Base-by-base conservation (phyloP, 2,113 vertebrate genomes). In the Muntiacus reevesi region DNA sequence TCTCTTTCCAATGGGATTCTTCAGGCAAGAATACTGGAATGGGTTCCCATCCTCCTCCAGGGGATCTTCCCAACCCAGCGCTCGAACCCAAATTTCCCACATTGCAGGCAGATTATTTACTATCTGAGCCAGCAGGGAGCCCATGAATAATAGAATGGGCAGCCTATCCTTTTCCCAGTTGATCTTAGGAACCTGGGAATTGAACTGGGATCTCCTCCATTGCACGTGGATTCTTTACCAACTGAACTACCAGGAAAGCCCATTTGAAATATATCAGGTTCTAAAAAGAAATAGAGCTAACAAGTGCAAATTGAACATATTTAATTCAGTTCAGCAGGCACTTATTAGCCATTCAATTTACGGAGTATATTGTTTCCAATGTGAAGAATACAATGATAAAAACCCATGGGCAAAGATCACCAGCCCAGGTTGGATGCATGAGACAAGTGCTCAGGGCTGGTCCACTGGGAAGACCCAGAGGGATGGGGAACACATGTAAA, bases 21-120 rank as follows among this genome's bases (percentile, higher is more conserved):
- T 9, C n/a, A 71, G 19, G 17, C 9, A 36, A 71, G 64, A 11
- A 36, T 36, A 36, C 17, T 11, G 64, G 64, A 36, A 36, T 23
- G n/a, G 64, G 9, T 71, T 71, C n/a, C 9, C 4, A 21, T 23
- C 17, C n/a, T 36, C 9, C n/a, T 71, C 17, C n/a, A 36, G 9
- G 36, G n/a, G 21, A 71, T 71, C 17, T 36, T 36, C n/a, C 64
- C n/a, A 71, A 71, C 9, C 2, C 64, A 71, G 17, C 1, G 0
- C 36, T 23, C 0, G 0, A 71, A 71, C 21, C 4, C 64, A 71
- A 17, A 23, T 36, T 2, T 71, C n/a, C 64, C 0, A 0, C n/a
- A 36, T 4, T 36, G 17, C n/a, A 71, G 64, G n/a, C n/a, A 5
- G 9, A 21, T 21, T 36, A 2, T 67, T 36, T 36, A 17, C 17